Conservation (phyloP, 2,113 vertebrate genomes). For the Puntigrus tetrazona region DNA sequence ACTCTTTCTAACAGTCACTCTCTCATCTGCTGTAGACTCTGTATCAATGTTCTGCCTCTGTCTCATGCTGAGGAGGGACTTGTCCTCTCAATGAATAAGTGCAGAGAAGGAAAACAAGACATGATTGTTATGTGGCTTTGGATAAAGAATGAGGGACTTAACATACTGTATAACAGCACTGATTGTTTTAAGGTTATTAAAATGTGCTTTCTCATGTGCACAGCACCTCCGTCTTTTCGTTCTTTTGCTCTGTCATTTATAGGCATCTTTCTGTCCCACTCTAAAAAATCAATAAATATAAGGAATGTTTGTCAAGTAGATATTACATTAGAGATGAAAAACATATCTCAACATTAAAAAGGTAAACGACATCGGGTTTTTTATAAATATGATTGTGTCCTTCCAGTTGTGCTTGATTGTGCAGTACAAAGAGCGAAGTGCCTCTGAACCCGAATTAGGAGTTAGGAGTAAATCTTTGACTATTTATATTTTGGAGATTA, state of each 20-base stretch:
- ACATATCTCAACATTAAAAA: constrained; percentile 11
- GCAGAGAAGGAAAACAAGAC: constrained; percentile 16
- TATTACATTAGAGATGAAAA: not conserved
- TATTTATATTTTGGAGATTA: not conserved
- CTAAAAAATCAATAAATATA: constrained; percentile 26
- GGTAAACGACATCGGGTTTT: not conserved
- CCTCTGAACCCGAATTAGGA: not conserved
- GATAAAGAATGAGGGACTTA: not conserved
- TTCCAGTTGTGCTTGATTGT: constrained; percentile 17
- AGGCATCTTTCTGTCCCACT: not conserved
- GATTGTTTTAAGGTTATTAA: not conserved
- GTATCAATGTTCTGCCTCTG: not conserved
- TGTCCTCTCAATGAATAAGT: constrained; percentile 25
- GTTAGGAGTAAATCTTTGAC: not conserved
- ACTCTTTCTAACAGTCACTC: not conserved
- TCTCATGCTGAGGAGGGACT: not conserved
- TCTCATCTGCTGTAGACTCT: not conserved
- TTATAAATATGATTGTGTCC: constrained; percentile 20
- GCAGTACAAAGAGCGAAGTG: constrained; percentile 27
- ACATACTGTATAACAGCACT: constrained; percentile 7
- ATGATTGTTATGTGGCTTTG: not conserved
- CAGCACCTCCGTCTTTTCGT: not conserved
- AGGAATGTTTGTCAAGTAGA: not conserved
- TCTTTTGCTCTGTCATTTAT: not conserved
- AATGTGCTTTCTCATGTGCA: not conserved